Percentiles rank a stretch among this genome's conserved stretches.
These are phyloP conservation scores for Lasioglossum villosulum DNA, from an alignment of 2,888 invertebrate species.

Conservation along the genomic window DNA sequence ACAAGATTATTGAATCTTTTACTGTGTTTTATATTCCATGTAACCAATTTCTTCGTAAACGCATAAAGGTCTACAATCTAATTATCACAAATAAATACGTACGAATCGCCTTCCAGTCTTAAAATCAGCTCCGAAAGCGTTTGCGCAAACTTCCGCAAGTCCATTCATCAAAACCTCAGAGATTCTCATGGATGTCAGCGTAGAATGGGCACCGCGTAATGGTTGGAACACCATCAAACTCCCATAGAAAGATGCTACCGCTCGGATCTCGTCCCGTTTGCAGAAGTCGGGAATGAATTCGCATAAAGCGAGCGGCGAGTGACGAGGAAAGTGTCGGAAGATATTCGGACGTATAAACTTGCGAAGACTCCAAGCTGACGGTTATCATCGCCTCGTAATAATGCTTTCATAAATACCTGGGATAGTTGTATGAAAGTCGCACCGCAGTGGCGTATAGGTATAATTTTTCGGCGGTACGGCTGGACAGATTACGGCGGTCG, in stretches of 20 bases:
- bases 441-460: not conserved
- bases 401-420: not conserved
- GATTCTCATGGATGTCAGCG: no score
- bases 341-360: not conserved
- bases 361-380: not conserved
- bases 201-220: not conserved
- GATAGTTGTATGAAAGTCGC: conserved; percentile 28
- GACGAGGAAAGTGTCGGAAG: not conserved
- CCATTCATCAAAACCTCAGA: not conserved
- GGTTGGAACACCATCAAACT: not conserved
- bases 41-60: no score
- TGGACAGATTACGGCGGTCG: conserved; percentile 13
- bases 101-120: no score
- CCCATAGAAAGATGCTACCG: not conserved
- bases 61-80: no score
- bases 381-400: not conserved
- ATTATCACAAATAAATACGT: no score
- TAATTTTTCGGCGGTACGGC: conserved; percentile 18
- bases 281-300: not conserved
- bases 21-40: no score
- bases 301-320: not conserved
- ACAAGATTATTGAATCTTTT: no score
- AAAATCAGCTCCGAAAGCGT: not conserved
- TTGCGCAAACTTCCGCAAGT: not conserved
- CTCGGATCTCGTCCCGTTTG: not conserved